phyloP scores from a whole-genome alignment of 2,797 vertebrate species.

The Xiphorhynchus erythropygius region DNA sequence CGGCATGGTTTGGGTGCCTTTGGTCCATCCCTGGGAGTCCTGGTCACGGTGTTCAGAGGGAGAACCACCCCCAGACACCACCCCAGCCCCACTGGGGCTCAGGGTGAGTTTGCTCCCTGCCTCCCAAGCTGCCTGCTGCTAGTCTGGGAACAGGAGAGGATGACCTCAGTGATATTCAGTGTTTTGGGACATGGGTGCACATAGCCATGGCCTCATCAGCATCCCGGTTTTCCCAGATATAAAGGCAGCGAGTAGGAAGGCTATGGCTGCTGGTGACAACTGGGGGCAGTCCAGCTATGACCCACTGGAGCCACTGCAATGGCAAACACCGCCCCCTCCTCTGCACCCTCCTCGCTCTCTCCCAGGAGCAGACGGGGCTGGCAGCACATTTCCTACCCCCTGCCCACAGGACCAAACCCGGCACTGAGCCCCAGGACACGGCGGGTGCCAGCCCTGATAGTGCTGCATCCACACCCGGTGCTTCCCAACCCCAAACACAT shows the following conservation, averaged over 20 bases:
- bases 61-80: neutral
- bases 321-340: neutral
- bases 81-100: accelerated
- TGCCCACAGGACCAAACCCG: neutral
- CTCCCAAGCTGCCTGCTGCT: neutral
- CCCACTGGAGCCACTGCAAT: neutral
- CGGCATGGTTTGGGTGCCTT: neutral
- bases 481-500: neutral
- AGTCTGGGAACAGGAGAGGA: neutral
- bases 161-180: neutral
- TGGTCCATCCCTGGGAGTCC: neutral
- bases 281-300: neutral
- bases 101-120: accelerated
- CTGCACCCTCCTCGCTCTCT: neutral
- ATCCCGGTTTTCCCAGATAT: neutral
- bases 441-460: neutral
- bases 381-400: neutral
- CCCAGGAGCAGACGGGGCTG: neutral
- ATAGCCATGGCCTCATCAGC: neutral
- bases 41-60: accelerated
- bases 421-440: neutral
- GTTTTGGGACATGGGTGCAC: neutral
- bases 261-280: accelerated
- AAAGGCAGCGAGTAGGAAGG: neutral
- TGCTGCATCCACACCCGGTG: accelerated